Evolutionary conservation across 2,797 vertebrate species (phyloP), one percentile per base, ranked within the genome.

Genomic region (Diplodus sargus): DNA sequence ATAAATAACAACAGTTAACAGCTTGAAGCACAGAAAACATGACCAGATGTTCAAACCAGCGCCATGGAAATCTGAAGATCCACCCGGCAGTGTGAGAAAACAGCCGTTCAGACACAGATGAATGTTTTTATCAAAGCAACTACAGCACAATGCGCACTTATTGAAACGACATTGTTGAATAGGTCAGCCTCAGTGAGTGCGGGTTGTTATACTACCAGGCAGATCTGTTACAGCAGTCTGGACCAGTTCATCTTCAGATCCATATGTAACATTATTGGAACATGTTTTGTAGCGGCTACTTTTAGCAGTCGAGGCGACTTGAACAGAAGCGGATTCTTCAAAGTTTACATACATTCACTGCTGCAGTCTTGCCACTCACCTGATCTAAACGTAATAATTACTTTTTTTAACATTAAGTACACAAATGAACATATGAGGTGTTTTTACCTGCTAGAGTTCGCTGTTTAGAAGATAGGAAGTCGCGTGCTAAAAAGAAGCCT

Each of bases 361-460:
- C 1, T 12, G 52, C 54, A 3, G 14, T 9, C 1, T 1, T 7
- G 43, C 18, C 25, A 11, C 25, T 25, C 4, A 5, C 16, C 23
- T 43, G 0, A 22, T 3, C 0, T 13, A 3, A 20, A 43, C 20
- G 2, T 18, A 2, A 0, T 3, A 0, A 2, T 8, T 4, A 16
- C 0, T 14, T 2, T 42, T 28, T 34, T 34, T 25, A 15, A 30
- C 23, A 15, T 5, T 12, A 52, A 25, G 5, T 2, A 22, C 7
- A 20, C 4, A 13, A 1, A 5, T 2, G 5, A 12, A 0, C 12
- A 60, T 1, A 18, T 0, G 2, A 0, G 0, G 10, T 0, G 4
- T 45, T 53, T 0, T 74, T 69, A 82, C 79, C 76, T 79, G 49
- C 3, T 62, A 8, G 6, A 51, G 14, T 0, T 8, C 17, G 48